These are phyloP conservation scores for Drosophila melanogaster DNA, from an alignment of 1,140 invertebrate species.

Conservation along the genomic window Release_6_plus_ISO1_MT NT_033777.3:23279001-23279500, in stretches of 20 bases:
- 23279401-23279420: slow-evolving; percentile 40
- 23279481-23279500: slow-evolving; percentile 71
- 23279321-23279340: slow-evolving; percentile 52
- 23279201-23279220: slow-evolving; percentile 78
- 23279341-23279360: slow-evolving; percentile 21
- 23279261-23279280: slow-evolving; percentile 20
- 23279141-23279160: slow-evolving; percentile 37
- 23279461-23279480: slow-evolving; percentile 39
- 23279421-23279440: slow-evolving; percentile 47
- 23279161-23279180: slow-evolving; percentile 64
- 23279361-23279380: slow-evolving; percentile 1
- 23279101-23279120: slow-evolving; percentile 75
- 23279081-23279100: slow-evolving; percentile 85
- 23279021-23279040: slow-evolving; percentile 76
- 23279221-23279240: slow-evolving; percentile 15
- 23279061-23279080: slow-evolving; percentile 84
- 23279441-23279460: slow-evolving; percentile 25
- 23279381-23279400: slow-evolving; percentile 14
- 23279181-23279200: slow-evolving; percentile 79
- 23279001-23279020: slow-evolving; percentile 79
- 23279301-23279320: slow-evolving; percentile 48
- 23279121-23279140: slow-evolving; percentile 27
- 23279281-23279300: slow-evolving; percentile 24
- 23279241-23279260: slow-evolving; percentile 10
- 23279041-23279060: slow-evolving; percentile 84